Conservation (phyloP, 1,140 invertebrate species). For the Nebria ingens region DNA sequence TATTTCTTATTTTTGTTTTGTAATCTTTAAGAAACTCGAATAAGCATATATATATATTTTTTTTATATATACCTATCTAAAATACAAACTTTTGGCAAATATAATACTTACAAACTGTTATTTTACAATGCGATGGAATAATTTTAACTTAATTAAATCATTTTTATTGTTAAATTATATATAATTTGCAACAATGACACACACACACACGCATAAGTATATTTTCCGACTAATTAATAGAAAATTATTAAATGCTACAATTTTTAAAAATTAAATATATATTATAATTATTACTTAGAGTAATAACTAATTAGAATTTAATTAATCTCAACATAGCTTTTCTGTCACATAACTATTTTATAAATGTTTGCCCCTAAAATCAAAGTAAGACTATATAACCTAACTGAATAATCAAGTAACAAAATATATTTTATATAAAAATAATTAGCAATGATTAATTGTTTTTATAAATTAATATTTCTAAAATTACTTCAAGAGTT, state of each 20-base stretch:
- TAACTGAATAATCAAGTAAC: background rate
- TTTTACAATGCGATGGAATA: background rate
- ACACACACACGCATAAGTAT: too few species aligned
- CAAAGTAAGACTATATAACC: background rate
- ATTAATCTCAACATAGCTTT: background rate
- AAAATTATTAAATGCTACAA: too few species aligned
- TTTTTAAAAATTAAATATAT: background rate
- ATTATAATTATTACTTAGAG: background rate
- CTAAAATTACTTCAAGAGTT: background rate
- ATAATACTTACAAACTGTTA: background rate
- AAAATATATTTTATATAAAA: too few species aligned
- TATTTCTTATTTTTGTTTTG: background rate
- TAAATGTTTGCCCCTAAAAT: background rate
- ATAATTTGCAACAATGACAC: background rate
- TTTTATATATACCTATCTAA: background rate
- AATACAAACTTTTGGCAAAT: slow-evolving; percentile 5
- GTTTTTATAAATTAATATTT: background rate
- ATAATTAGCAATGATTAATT: too few species aligned
- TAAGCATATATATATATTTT: background rate
- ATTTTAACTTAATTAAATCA: too few species aligned
- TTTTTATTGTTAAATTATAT: too few species aligned
- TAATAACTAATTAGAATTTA: background rate
- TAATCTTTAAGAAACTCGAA: background rate
- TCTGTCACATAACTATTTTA: background rate
- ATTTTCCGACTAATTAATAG: too few species aligned